Evolutionary conservation across 23 tunicate genomes (phyloP).

Genomic region (Phallusia fumigata): DNA sequence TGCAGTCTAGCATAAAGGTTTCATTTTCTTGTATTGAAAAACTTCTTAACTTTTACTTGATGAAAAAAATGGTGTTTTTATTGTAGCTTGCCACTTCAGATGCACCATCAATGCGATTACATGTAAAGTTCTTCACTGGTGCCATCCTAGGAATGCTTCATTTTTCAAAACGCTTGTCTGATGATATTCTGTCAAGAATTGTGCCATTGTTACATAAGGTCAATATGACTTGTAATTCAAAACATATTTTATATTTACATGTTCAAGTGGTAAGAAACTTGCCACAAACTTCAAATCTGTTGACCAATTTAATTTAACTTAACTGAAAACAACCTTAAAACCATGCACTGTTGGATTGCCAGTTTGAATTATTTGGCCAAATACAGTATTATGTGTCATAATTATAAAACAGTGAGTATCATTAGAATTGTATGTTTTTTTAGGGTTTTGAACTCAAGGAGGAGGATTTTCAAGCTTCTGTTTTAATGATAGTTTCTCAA

Average conservation of each 20-base stretch:
- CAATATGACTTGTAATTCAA: no score
- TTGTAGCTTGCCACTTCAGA: not conserved
- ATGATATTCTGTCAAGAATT: conserved; percentile 15
- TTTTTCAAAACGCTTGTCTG: conserved; percentile 8
- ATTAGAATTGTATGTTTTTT: not conserved
- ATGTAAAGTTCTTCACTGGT: conserved; percentile 33
- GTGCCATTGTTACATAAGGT: conserved; percentile 37
- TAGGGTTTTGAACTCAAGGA: conserved; percentile 33
- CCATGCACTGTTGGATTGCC: no score
- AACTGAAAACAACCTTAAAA: no score
- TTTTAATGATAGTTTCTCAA: conserved; percentile 50
- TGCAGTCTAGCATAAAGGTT: conserved; percentile 31
- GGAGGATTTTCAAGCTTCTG: conserved; percentile 43
- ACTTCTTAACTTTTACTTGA: not conserved
- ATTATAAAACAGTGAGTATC: no score
- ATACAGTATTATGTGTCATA: no score
- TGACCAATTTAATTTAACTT: no score
- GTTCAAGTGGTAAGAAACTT: no score
- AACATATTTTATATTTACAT: not conserved
- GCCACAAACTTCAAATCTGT: no score
- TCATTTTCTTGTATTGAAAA: not conserved
- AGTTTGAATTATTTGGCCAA: no score
- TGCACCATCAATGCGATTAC: conserved; percentile 7
- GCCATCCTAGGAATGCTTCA: conserved; percentile 26
- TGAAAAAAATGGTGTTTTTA: not conserved